Conservation (phyloP, 2,113 vertebrate genomes). For the mouse (Mus musculus) region DNA sequence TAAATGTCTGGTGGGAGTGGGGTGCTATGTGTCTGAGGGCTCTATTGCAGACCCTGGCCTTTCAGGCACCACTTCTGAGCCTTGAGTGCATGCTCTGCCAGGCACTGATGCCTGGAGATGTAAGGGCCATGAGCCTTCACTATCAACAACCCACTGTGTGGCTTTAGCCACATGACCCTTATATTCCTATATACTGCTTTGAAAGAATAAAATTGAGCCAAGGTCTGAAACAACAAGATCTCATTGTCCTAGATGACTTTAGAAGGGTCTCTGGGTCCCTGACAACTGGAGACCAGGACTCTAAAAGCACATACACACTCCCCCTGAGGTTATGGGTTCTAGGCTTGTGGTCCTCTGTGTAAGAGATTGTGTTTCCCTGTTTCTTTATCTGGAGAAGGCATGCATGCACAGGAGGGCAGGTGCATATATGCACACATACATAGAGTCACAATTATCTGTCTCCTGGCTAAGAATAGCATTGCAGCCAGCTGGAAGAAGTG, state of each 20-base stretch:
- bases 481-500: constrained; percentile 47
- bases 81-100: too few relatives aligned
- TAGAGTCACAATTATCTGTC: neutral
- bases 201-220: neutral
- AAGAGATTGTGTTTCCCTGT: neutral
- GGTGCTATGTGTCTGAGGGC: neutral
- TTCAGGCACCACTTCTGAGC: neutral
- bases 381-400: neutral
- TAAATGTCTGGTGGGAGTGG: rapidly evolving
- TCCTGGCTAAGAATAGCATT: constrained; percentile 61
- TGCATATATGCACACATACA: neutral
- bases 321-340: neutral
- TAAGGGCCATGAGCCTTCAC: neutral
- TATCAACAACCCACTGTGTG: neutral
- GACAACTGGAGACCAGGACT: neutral
- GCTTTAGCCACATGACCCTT: neutral
- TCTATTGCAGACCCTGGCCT: neutral
- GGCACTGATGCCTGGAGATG: neutral
- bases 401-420: neutral
- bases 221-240: neutral
- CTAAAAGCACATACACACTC: neutral
- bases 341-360: neutral
- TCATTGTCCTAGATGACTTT: neutral
- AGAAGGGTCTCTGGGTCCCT: neutral
- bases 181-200: neutral